Base-by-base conservation (phyloP, 35 echinoderm and acorn worm genomes). In the Anneissia japonica region DNA sequence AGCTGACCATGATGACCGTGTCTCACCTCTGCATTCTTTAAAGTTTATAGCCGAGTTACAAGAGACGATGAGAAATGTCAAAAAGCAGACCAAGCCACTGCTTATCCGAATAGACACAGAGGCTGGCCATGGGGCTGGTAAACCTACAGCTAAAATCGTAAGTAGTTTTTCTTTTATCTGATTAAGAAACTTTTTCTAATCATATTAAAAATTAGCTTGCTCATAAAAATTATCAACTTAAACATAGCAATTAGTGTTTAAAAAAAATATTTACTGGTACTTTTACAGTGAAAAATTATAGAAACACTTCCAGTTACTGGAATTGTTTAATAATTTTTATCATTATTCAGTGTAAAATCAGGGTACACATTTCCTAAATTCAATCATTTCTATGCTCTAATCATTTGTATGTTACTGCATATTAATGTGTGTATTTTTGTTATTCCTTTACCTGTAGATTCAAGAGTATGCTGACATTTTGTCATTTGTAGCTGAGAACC, bases 121-220 rank as follows among this genome's bases (percentile, higher is more conserved):
- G 73, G 86, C 91, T 19, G 95, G 95, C 17, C 94, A 97, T 64
- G 95, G 95, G 0, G 88, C 89, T 9, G 95, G 95, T 12, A 97
- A 97, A 46, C 95, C 95, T 10, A 97, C 95, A 34, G 91, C 92
- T 72, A 97, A 97, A 93, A 82, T 93, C 76, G 95, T 97, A 81
- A 88, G 90, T 79, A 56, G 56, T 28, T 64, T n/a, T 64, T 12
- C n/a, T 12, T 64, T 12, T 64, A 64, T n/a, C 51, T 13, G 12
- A 64, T 12, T n/a, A 64, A n/a, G n/a, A n/a, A n/a, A n/a, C n/a
- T n/a, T n/a, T n/a, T n/a, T n/a, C n/a, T n/a, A n/a, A n/a, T n/a
- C n/a, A n/a, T n/a, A n/a, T n/a, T n/a, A n/a, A n/a, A n/a, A n/a
- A n/a, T n/a, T n/a, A n/a, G n/a, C n/a, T n/a, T n/a, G n/a, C n/a